phyloP scores from a whole-genome alignment of 2,113 vertebrate species.

The Crocuta crocuta region DNA sequence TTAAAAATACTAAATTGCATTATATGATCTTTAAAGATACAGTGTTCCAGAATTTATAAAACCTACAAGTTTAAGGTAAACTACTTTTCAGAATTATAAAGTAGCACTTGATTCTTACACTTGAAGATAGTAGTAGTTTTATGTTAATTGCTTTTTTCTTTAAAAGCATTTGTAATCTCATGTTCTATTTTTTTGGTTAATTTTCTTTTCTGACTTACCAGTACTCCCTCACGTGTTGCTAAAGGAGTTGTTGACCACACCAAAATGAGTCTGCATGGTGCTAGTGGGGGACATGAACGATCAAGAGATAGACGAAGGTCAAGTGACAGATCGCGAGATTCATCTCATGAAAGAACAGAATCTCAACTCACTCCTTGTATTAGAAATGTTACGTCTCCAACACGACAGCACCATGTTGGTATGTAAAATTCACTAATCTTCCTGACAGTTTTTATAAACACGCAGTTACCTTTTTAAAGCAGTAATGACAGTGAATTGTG shows the following conservation, averaged over 20 bases:
- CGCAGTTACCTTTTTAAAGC: conserved; percentile 7
- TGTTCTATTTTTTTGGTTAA: conserved; percentile 54
- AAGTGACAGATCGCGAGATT: conserved; percentile 97
- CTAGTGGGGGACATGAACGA: conserved; percentile 94
- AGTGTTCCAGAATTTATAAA: conserved; percentile 34
- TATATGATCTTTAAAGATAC: neutral
- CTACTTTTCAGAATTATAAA: conserved; percentile 53
- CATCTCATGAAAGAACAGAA: conserved; percentile 96
- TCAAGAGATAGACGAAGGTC: conserved; percentile 97
- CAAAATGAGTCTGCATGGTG: conserved; percentile 97
- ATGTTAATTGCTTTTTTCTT: conserved; percentile 41
- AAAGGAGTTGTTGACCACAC: conserved; percentile 89
- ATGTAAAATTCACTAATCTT: conserved; percentile 76
- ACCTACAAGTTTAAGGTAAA: conserved; percentile 18
- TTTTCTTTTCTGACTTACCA: conserved; percentile 79
- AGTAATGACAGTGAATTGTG: conserved; percentile 32
- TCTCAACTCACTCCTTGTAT: conserved; percentile 99
- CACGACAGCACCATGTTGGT: conserved; percentile 96
- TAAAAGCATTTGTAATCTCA: conserved; percentile 36
- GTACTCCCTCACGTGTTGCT: conserved; percentile 89
- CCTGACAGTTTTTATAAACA: neutral
- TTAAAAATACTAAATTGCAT: conserved; percentile 22
- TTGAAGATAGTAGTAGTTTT: conserved; percentile 46
- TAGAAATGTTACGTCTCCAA: conserved; percentile 98
- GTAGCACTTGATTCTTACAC: conserved; percentile 54